Base-by-base conservation (phyloP, 2,888 invertebrate genomes). In the Phymatocera aterrima region DNA sequence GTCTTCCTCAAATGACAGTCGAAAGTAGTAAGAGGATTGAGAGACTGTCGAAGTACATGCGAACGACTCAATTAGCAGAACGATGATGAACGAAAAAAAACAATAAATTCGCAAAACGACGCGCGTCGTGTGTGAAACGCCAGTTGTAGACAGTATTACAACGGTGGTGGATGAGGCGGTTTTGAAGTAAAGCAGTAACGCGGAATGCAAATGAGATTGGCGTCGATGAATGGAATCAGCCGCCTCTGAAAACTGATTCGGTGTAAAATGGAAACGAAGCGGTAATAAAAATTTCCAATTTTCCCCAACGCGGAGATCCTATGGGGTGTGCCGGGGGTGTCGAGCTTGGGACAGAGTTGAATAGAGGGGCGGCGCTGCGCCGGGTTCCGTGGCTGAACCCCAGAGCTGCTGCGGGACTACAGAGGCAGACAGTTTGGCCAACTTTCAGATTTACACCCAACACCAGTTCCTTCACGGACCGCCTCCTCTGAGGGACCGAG, bases 391-490 rank as follows among this genome's bases (percentile, higher is more conserved):
- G 37, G 80, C 70, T 75, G 77, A 78, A 83, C 81, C 54, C 6
- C 21, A 21, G 83, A 77, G 83, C 84, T 77, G 51, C 70, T 77
- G 70, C 74, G 82, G 79, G 61, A 78, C 51, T 24, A 77, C 70
- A 78, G 80, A 83, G 81, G 84, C 82, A 87, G 86, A 88, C 86
- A 87, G 88, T 88, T 87, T 85, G 85, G 87, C 85, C 85, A 88
- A 88, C 87, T 87, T 88, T 88, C 83, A 86, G 88, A 88, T 88
- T 88, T 88, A 87, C 87, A 87, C 86, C 86, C 85, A 83, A 82
- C 83, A n/a, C n/a, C 85, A 86, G 84, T 85, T 86, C 34, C 85
- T 87, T 86, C 85, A 87, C 85, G 85, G 84, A 86, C 84, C 84
- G 85, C 80, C 84, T 86, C 82, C 82, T 87, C 81, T 83, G 83